A percentile compares a stretch with the other conserved stretches of the same genome.
phyloP scores from a whole-genome alignment of 1,140 invertebrate genomes.

The Heliconius hermathena region DNA sequence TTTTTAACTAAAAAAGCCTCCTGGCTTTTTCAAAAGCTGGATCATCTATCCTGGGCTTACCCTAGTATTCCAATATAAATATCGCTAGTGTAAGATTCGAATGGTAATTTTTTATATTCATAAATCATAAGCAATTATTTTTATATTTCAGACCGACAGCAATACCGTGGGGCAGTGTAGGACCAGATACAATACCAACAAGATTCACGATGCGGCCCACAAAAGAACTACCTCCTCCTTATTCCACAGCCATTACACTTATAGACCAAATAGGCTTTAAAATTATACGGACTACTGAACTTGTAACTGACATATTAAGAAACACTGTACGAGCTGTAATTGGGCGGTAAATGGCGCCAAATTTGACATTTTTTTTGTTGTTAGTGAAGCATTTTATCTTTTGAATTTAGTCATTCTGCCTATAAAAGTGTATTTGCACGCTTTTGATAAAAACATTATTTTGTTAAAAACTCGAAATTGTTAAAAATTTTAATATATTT shows the following conservation, averaged over 20 bases:
- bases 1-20: too few relatives aligned
- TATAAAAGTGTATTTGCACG: not conserved
- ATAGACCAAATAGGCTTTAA: conserved; percentile 80
- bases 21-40: too few relatives aligned
- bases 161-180: conserved; percentile 52
- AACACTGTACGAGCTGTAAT: conserved; percentile 78
- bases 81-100: too few relatives aligned
- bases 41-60: too few relatives aligned
- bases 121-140: not conserved
- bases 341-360: conserved; percentile 47
- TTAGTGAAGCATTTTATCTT: not conserved
- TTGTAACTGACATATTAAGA: conserved; percentile 74
- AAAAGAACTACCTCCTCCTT: conserved; percentile 52
- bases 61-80: too few relatives aligned
- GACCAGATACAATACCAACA: conserved; percentile 55
- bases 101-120: too few relatives aligned
- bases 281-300: conserved; percentile 78
- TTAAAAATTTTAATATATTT: conserved; percentile 12
- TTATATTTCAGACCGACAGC: conserved; percentile 63
- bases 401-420: conserved; percentile 22
- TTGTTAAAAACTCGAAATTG: not conserved
- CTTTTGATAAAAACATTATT: not conserved
- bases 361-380: conserved; percentile 15
- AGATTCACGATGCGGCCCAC: conserved; percentile 57
- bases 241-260: conserved; percentile 73